A percentile compares a stretch with the other conserved stretches of the same genome.
phyloP scores from a whole-genome alignment of 1,140 invertebrate species.

The Glossosoma conforme region DNA sequence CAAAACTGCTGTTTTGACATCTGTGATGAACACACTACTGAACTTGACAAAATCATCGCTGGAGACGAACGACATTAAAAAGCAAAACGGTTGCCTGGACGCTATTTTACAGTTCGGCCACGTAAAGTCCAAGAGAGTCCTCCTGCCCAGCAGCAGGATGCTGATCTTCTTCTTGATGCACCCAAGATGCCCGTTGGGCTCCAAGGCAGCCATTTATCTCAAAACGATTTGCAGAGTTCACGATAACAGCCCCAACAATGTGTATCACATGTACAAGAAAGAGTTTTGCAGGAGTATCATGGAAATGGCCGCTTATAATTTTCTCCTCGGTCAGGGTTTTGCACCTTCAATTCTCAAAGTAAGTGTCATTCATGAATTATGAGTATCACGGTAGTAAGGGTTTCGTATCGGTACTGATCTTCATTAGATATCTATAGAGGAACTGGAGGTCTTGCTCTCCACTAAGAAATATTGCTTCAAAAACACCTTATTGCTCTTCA shows the following conservation, averaged over 20 bases:
- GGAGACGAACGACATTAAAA: constrained; percentile 45
- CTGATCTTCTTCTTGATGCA: constrained; percentile 62
- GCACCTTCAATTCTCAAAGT: constrained; percentile 48
- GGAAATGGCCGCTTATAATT: constrained; percentile 54
- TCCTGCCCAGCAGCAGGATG: constrained; percentile 55
- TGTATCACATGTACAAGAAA: constrained; percentile 64
- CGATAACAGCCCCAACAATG: constrained; percentile 51
- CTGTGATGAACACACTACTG: constrained; percentile 49
- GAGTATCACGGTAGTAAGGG: no score
- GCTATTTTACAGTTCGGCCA: constrained; percentile 51
- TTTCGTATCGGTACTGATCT: no score
- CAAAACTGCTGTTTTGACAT: constrained; percentile 47
- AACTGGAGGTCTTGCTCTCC: no score
- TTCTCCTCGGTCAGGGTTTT: constrained; percentile 48
- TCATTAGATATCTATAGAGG: no score
- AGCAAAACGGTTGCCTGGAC: constrained; percentile 51
- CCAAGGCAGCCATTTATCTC: constrained; percentile 55
- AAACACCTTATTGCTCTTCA: no score
- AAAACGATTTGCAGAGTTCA: constrained; percentile 56
- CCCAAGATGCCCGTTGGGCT: constrained; percentile 55
- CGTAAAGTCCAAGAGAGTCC: constrained; percentile 41
- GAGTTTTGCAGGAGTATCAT: constrained; percentile 57
- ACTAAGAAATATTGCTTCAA: no score
- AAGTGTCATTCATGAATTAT: no score
- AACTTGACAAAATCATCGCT: constrained; percentile 48